These are phyloP conservation scores for Siniperca scherzeri DNA, from an alignment of 2,797 vertebrate genomes.

Conservation along the genomic window DNA sequence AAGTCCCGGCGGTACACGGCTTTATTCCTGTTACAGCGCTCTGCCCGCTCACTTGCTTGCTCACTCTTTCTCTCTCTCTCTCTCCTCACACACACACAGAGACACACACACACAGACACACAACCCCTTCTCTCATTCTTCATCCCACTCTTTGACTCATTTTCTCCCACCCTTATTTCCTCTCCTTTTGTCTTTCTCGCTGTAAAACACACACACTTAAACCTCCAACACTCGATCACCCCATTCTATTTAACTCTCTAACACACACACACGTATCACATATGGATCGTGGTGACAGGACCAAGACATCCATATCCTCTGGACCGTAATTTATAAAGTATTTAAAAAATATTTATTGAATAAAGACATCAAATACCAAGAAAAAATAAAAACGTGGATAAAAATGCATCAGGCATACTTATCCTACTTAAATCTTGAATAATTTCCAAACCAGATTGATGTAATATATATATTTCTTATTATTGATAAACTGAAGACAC, in stretches of 20 bases:
- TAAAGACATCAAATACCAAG: background rate
- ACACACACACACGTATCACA: background rate
- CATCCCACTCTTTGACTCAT: background rate
- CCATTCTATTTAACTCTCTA: background rate
- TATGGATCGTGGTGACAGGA: background rate
- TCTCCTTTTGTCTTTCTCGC: background rate
- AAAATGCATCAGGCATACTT: background rate
- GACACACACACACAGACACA: slow-evolving; percentile 5
- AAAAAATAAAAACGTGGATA: background rate
- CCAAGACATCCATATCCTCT: background rate
- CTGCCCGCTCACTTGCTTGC: slow-evolving; percentile 12
- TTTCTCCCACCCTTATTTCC: background rate
- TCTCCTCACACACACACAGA: slow-evolving; percentile 21
- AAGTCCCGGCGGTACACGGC: slow-evolving; percentile 58
- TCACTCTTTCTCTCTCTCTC: slow-evolving; percentile 11
- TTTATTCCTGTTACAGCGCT: slow-evolving; percentile 73
- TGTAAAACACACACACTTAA: slow-evolving; percentile 16
- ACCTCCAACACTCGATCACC: background rate
- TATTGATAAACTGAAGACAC: background rate
- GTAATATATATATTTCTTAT: background rate
- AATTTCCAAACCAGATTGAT: background rate
- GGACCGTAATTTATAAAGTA: background rate
- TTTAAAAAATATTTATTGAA: background rate
- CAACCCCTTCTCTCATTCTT: background rate
- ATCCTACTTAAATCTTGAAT: too few relatives aligned